phyloP scores from a whole-genome alignment of 2,113 vertebrate species.

The Tragulus kanchil region DNA sequence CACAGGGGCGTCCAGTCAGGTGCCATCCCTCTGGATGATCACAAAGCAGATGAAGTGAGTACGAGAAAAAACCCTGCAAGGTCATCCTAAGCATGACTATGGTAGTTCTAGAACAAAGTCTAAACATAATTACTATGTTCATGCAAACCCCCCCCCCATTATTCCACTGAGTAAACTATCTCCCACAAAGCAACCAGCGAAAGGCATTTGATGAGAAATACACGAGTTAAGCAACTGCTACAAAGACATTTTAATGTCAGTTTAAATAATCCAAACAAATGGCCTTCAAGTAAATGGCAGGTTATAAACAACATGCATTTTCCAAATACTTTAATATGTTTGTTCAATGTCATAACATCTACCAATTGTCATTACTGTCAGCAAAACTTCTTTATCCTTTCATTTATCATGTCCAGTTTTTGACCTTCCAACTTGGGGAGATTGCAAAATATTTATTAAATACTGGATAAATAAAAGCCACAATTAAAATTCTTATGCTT shows the following conservation, averaged over 20 bases:
- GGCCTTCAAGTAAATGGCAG: constrained; percentile 13
- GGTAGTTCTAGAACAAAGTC: not conserved
- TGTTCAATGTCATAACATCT: constrained; percentile 6
- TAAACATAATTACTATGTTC: not conserved
- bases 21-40: not conserved
- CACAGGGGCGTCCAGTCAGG: not conserved
- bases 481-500: constrained; percentile 31
- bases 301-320: constrained; percentile 42
- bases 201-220: constrained; percentile 47
- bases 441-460: constrained; percentile 44
- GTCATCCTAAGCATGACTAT: not conserved
- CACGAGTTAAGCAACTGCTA: constrained; percentile 21
- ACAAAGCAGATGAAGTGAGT: not conserved
- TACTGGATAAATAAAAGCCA: constrained; percentile 25
- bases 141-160: too few species aligned
- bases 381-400: constrained; percentile 39
- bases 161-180: not conserved
- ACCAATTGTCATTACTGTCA: not conserved
- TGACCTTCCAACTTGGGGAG: not conserved
- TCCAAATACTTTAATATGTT: constrained; percentile 53
- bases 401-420: constrained; percentile 37
- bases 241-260: not conserved
- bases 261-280: constrained; percentile 47
- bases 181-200: not conserved
- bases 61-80: not conserved